phyloP scores from a whole-genome alignment of 1,140 invertebrate genomes.

The Chironomus striatipennis region DNA sequence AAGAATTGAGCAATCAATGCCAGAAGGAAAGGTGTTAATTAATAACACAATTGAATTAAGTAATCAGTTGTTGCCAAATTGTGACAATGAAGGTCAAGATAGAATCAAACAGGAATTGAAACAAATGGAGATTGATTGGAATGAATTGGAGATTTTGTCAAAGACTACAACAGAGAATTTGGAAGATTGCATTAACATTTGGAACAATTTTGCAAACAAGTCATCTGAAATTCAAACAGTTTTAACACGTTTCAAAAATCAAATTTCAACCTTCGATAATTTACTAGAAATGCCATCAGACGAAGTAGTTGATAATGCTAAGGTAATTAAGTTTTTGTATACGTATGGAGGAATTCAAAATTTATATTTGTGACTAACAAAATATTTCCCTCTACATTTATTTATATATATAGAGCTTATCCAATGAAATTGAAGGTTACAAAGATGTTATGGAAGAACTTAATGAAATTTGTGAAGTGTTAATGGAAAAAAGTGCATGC shows the following conservation, averaged over 20 bases:
- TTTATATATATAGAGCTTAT: slow-evolving; percentile 46
- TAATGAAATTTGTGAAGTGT: slow-evolving; percentile 75
- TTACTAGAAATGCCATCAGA: slow-evolving; percentile 15
- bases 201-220: slow-evolving; percentile 75
- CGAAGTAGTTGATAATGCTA: slow-evolving; percentile 28
- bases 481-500: slow-evolving; percentile 77
- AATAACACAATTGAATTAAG: slow-evolving; percentile 67
- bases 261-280: neutral
- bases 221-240: slow-evolving; percentile 60
- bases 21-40: slow-evolving; percentile 62
- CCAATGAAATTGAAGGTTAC: slow-evolving; percentile 65
- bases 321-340: slow-evolving; percentile 31
- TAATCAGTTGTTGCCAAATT: slow-evolving; percentile 68
- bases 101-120: slow-evolving; percentile 74
- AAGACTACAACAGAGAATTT: slow-evolving; percentile 69
- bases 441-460: slow-evolving; percentile 72
- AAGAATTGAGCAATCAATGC: slow-evolving; percentile 55
- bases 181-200: slow-evolving; percentile 70
- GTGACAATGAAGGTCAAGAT: slow-evolving; percentile 78
- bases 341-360: slow-evolving; percentile 27
- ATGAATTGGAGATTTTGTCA: slow-evolving; percentile 69
- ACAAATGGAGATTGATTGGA: slow-evolving; percentile 78
- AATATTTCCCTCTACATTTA: slow-evolving; percentile 24
- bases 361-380: slow-evolving; percentile 29
- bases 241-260: neutral